Percentiles rank a stretch among this genome's conserved stretches.
Evolutionary conservation across 2,113 vertebrate species (phyloP).

Genomic region (Pygoscelis adeliae): DNA sequence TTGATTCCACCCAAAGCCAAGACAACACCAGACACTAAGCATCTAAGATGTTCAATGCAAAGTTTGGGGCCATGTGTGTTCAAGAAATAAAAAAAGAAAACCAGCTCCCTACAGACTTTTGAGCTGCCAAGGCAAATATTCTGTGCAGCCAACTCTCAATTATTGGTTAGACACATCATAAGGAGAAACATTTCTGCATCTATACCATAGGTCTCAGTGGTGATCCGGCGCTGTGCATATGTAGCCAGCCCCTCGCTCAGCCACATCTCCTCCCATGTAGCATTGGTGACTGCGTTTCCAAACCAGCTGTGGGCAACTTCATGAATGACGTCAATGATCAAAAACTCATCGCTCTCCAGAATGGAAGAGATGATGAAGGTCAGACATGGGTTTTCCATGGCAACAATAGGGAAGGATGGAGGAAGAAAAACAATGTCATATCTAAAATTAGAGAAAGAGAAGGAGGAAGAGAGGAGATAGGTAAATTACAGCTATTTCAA

Average conservation of each 20-base stretch:
- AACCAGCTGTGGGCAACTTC: slow-evolving; percentile 98
- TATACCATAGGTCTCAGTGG: slow-evolving; percentile 88
- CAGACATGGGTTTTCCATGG: slow-evolving; percentile 98
- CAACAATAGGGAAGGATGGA: slow-evolving; percentile 95
- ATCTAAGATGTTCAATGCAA: not conserved
- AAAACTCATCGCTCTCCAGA: slow-evolving; percentile 94
- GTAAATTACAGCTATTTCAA: not conserved
- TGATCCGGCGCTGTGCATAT: slow-evolving; percentile 94
- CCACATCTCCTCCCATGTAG: slow-evolving; percentile 99
- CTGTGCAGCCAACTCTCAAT: not conserved
- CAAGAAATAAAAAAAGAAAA: not conserved
- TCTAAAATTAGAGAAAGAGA: slow-evolving; percentile 65
- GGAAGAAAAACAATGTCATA: slow-evolving; percentile 98
- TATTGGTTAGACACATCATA: accelerated
- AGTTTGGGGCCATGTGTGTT: not conserved
- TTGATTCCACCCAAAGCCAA: not conserved
- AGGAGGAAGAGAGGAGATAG: not conserved
- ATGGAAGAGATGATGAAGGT: slow-evolving; percentile 98
- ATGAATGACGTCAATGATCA: slow-evolving; percentile 92
- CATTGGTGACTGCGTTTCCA: slow-evolving; percentile 95
- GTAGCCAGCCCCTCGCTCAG: slow-evolving; percentile 96
- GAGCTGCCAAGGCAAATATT: not conserved
- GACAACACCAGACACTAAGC: not conserved
- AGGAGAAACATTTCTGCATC: not conserved
- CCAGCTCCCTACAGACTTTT: not conserved